phyloP scores from a whole-genome alignment of 1,140 invertebrate species.

The Bombus pascuorum region DNA sequence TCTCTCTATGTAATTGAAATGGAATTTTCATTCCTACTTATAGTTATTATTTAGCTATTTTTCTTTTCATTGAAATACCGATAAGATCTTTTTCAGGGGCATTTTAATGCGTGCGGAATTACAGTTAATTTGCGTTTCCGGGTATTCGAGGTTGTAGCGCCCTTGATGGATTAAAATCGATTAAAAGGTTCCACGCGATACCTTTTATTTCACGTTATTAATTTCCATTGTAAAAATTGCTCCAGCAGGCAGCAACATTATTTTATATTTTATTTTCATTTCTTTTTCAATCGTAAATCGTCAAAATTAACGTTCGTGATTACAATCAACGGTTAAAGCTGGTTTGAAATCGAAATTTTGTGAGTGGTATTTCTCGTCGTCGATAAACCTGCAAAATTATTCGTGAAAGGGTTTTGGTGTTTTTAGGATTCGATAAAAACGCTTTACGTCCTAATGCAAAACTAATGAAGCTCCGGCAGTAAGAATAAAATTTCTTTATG shows the following conservation, averaged over 20 bases:
- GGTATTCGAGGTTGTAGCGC: background rate
- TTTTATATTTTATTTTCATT: background rate
- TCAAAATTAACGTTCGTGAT: conserved; percentile 18
- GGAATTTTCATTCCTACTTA: background rate
- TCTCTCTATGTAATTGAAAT: background rate
- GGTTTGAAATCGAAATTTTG: conserved; percentile 10
- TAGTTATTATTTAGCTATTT: background rate
- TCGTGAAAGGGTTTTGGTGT: conserved; percentile 36
- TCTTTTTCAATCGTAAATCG: background rate
- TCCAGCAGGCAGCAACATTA: background rate
- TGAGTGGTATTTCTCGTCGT: conserved; percentile 23
- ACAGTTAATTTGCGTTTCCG: conserved; percentile 11
- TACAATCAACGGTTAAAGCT: background rate
- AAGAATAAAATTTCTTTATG: conserved; percentile 8
- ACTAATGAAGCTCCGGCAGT: conserved; percentile 3
- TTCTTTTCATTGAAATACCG: background rate
- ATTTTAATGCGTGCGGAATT: background rate
- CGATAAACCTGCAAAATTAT: conserved; percentile 36
- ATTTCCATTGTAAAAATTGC: conserved; percentile 5
- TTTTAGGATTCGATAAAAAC: conserved; percentile 26
- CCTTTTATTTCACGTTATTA: background rate
- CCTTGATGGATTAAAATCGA: conserved; percentile 43
- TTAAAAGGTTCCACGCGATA: background rate
- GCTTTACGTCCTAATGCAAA: background rate
- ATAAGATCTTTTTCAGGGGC: background rate